phyloP scores from a whole-genome alignment of 2,888 invertebrate species.

The Hemicrepidius hirtus region DNA sequence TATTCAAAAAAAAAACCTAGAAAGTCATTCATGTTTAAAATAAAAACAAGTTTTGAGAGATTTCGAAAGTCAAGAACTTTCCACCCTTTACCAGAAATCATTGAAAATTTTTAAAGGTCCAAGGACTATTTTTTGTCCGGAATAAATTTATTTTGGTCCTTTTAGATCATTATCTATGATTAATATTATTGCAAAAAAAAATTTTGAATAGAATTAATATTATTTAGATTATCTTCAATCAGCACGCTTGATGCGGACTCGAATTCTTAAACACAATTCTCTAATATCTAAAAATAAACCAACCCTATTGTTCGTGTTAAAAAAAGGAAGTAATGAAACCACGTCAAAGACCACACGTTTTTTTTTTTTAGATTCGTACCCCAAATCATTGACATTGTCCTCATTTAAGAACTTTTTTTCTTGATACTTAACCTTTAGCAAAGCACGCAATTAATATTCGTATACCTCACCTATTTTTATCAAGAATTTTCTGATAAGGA shows the following conservation, averaged over 20 bases:
- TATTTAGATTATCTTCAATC: neutral
- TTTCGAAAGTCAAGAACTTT: no score
- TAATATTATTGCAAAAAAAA: no score
- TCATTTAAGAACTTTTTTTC: constrained; percentile 1
- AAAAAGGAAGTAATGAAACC: constrained; percentile 7
- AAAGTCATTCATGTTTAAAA: no score
- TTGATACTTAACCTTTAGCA: constrained; percentile 11
- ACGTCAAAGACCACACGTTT: neutral
- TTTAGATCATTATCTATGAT: no score
- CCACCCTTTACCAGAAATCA: no score
- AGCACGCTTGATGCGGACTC: neutral
- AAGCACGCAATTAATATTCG: neutral
- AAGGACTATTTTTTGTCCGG: no score
- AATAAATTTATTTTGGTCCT: no score
- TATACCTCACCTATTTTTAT: constrained; percentile 2
- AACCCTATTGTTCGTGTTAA: neutral
- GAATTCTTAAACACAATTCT: neutral
- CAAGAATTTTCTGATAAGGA: neutral
- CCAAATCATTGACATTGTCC: constrained; percentile 23
- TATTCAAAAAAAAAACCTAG: no score
- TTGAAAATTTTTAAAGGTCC: no score
- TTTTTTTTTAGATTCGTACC: neutral
- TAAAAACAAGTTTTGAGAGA: no score
- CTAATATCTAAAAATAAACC: constrained; percentile 14
- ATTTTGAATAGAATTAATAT: no score